phyloP scores from a whole-genome alignment of 2,797 vertebrate genomes.

The Sternotherus odoratus region DNA sequence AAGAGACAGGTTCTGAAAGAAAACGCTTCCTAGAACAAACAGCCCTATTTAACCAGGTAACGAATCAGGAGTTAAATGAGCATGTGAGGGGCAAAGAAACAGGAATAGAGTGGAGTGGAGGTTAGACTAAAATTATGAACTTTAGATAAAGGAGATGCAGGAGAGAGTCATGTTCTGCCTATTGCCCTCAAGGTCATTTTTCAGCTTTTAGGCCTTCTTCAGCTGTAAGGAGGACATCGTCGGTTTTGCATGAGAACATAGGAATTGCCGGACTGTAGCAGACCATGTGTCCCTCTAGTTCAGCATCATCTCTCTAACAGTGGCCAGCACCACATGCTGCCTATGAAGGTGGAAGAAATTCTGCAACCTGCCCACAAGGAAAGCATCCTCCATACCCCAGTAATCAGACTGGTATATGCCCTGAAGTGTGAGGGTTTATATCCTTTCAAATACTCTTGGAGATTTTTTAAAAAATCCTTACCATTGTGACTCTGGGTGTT shows the following conservation, averaged over 20 bases:
- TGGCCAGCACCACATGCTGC: not conserved
- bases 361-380: slow-evolving; percentile 4
- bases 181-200: slow-evolving; percentile 12
- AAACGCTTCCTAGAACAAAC: slow-evolving; percentile 40
- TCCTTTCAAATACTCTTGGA: not conserved
- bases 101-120: not conserved
- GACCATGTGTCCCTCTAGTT: not conserved
- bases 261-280: not conserved
- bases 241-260: rapidly evolving
- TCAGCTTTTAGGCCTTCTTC: slow-evolving; percentile 21
- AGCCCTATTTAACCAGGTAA: slow-evolving; percentile 60
- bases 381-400: slow-evolving; percentile 19
- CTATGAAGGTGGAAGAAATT: slow-evolving; percentile 24
- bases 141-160: slow-evolving; percentile 31
- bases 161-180: not conserved
- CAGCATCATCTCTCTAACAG: not conserved
- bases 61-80: not conserved
- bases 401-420: slow-evolving; percentile 1
- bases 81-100: slow-evolving; percentile 49
- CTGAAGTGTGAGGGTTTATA: not conserved
- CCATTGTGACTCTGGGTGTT: not conserved
- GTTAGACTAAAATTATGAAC: slow-evolving; percentile 35
- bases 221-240: not conserved
- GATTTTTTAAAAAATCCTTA: not conserved
- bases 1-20: slow-evolving; percentile 65